Base-by-base conservation (phyloP, 2,797 vertebrate species). In the Rhinatrema bivittatum region DNA sequence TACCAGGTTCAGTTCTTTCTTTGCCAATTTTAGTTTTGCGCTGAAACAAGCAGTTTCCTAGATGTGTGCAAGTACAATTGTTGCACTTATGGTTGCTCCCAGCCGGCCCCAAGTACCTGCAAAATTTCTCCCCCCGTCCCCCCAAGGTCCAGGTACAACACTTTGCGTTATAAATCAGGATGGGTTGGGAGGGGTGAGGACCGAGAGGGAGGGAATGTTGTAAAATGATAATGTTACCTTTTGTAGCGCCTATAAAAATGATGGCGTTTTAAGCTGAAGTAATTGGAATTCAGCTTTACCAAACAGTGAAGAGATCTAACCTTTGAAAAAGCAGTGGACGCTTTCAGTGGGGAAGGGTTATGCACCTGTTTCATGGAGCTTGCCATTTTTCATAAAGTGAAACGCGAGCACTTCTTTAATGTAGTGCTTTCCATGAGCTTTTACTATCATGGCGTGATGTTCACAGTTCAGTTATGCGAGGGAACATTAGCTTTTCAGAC, bases 31-130 rank as follows among this genome's bases (percentile, higher is more conserved):
- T 78, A 78, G 78, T n/a, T 79, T 72, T 62, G 73, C 66, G n/a
- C n/a, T n/a, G 61, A 42, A 26, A 29, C 56, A 79, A 85, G 78
- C 82, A 86, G 78, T 84, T 87, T 88, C 83, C 86, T 85, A 89
- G 87, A 89, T 88, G 86, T 85, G 84, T 65, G 85, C 82, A 84
- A 82, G 89, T 87, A 89, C 89, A 87, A 82, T 91, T 92, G 93
- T 93, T 97, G 90, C 84, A 79, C 84, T 81, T 72, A 53, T 90
- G 91, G 96, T 94, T 86, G 86, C 81, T 94, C 94, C 89, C 94
- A 96, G 94, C 92, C 94, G n/a, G 91, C 82, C 65, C 82, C 73
- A 73, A 74, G 59, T 34, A 35, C 64, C 46, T 88, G 91, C 91
- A 91, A 83, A 78, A 72, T 72, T 64, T n/a, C n/a, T n/a, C n/a